Base-by-base conservation (phyloP, 2,888 invertebrate species). In the Podabrus alpinus region DNA sequence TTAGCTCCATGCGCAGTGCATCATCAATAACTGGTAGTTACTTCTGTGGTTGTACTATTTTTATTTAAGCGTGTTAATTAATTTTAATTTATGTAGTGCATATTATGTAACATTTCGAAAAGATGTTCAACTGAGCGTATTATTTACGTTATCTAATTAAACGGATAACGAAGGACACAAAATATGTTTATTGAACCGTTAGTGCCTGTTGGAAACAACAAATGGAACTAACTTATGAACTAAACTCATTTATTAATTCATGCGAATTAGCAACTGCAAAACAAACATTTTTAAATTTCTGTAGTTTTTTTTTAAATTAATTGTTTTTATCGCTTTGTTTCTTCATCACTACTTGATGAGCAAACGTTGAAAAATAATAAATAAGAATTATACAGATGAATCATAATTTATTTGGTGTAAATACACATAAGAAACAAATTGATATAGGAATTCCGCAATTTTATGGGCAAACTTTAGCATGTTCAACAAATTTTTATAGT, bases 141-240 rank as follows among this genome's bases (percentile, higher is more conserved):
- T 15, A 21, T 68, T 68, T 59, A 29, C 45, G 66, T 71, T 61
- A 61, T 66, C 66, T 77, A 78, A 78, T 78, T 78, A 78, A 74
- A 64, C 61, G 71, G 71, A 72, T 75, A 77, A 75, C 75, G 70
- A 25, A 77, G 71, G 73, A 69, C 68, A 76, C 73, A 72, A 71
- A 59, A 77, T 72, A 71, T 76, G 69, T 79, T 78, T 80, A 79
- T 74, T 69, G 75, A 75, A 78, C 74, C 78, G 76, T 78, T 80
- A 79, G 79, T 80, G 78, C 77, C 69, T 74, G 79, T 71, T 76
- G 75, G 74, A 73, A 80, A 79, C 77, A 79, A 75, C 78, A 76
- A 66, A 71, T 74, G 73, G 76, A 78, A 69, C 66, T 68, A 11
- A 13, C 29, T 29, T 29, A 29, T 21, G 4, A 21, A 21, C 1